Base-by-base conservation (phyloP, 2,797 vertebrate genomes). In the Valencia hispanica region DNA sequence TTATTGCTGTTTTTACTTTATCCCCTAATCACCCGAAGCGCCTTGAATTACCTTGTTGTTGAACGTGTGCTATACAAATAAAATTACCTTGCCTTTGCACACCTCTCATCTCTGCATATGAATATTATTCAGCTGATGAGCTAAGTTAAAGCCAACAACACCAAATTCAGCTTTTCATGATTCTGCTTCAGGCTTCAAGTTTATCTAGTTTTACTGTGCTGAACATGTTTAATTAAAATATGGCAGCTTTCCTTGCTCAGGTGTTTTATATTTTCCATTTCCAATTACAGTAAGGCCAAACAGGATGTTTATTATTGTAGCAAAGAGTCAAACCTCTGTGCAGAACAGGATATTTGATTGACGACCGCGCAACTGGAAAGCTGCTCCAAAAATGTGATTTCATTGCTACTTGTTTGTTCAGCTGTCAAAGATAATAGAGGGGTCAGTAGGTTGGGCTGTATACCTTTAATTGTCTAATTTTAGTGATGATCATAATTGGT, bases 331-430 rank as follows among this genome's bases (percentile, higher is more conserved):
- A 18, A 39, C 36, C 34, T 36, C 48, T 36, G 20, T 25, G 69
- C 7, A 34, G 48, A 51, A 36, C 30, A 1, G 12, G 11, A 4
- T 1, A 11, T 0, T 70, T 25, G 12, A 51, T 2, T 18, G 48
- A 39, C 50, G 12, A 0, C 34, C n/a, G 25, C 39, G 32, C 11
- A 61, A 15, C 20, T 32, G 22, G 5, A 34, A 73, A 18, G 36
- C 14, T 41, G 27, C 18, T 15, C n/a, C 27, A 61, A 45, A 57
- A 41, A 27, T 72, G 20, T 72, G 8, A 72, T 43, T 57, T 45
- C 18, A 30, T 72, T 72, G 27, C 27, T 68, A 30, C 22, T 22
- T 70, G 36, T 59, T 59, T 72, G 45, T 53, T 72, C 71, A 45
- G n/a, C 39, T 59, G 51, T 59, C 50, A 5, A 45, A 57, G 9